Base-by-base conservation (phyloP, 2,888 invertebrate genomes). In the Noctua pronuba region DNA sequence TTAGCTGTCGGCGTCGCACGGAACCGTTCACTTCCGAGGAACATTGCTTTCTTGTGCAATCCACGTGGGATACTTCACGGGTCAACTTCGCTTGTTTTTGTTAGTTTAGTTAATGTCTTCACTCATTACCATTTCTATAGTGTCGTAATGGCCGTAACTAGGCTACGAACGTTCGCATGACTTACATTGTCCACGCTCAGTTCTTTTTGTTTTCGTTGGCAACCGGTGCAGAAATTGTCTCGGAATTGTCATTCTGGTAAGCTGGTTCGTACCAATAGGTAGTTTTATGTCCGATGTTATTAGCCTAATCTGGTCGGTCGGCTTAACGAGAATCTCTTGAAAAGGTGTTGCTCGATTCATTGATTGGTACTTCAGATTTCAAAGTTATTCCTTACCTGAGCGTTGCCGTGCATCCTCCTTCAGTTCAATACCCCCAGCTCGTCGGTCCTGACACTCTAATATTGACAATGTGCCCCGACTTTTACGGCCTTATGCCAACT, bases 11-110 rank as follows among this genome's bases (percentile, higher is more conserved):
- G 67, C 91, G 88, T 90, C 90, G 85, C 89, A 90, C 93, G 93
- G 92, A 95, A 94, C 92, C 92, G 77, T 91, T 94, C 92, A 94
- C 94, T 95, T 95, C 95, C 95, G 94, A 94, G 89, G 88, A 91
- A 87, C 87, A 86, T 87, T 82, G 88, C 88, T 88, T 89, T 90
- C 91, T 94, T 93, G 92, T 91, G 93, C 86, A 94, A 93, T 86
- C 80, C 84, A 85, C 89, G 90, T 93, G 93, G 91, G 93, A 94
- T 90, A 91, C 85, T 91, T 92, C 90, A 86, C 91, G 83, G 93
- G 92, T 92, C 92, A 92, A 78, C 83, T 86, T 74, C 86, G 76
- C 84, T 91, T 89, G 91, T 91, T 91, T 91, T 89, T 91, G 90
- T 90, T 89, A 88, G 85, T 91, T 92, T 86, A 85, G 90, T 86